Percentiles rank a stretch among this genome's conserved stretches.
These are phyloP conservation scores for Sylvia borin DNA, from an alignment of 2,797 vertebrate species.

Conservation along the genomic window DNA sequence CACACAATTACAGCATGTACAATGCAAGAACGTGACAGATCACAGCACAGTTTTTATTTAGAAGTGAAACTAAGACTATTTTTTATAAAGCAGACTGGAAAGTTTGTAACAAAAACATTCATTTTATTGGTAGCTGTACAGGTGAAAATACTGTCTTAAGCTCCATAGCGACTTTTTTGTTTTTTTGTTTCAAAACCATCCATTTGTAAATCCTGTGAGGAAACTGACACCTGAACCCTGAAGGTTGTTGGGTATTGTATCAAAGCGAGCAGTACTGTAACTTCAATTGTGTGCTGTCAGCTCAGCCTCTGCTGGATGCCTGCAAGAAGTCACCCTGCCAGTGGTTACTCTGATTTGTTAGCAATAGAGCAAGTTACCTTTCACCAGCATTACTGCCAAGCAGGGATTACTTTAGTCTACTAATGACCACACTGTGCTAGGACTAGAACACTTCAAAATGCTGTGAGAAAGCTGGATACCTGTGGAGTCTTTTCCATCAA, in stretches of 20 bases:
- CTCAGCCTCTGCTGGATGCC: slow-evolving; percentile 48
- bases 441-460: slow-evolving; percentile 53
- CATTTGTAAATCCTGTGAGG: slow-evolving; percentile 4
- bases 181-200: neutral
- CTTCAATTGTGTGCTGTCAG: neutral
- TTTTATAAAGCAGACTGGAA: slow-evolving; percentile 69
- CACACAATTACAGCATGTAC: slow-evolving; percentile 45
- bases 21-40: slow-evolving; percentile 67
- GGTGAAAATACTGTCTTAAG: slow-evolving; percentile 17
- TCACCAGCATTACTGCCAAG: slow-evolving; percentile 80
- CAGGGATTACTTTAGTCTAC: slow-evolving; percentile 65
- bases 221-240: slow-evolving; percentile 60
- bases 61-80: slow-evolving; percentile 65
- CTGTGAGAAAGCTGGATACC: slow-evolving; percentile 58
- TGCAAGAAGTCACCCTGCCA: slow-evolving; percentile 62
- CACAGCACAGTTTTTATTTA: slow-evolving; percentile 72
- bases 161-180: neutral
- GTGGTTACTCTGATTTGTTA: slow-evolving; percentile 58
- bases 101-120: slow-evolving; percentile 62
- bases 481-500: slow-evolving; percentile 70
- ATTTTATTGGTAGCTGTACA: slow-evolving; percentile 55
- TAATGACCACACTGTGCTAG: slow-evolving; percentile 51
- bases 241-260: neutral
- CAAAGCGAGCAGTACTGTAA: neutral
- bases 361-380: slow-evolving; percentile 72